These are phyloP conservation scores for Catocala nupta DNA, from an alignment of 2,888 invertebrate species.

Conservation along the genomic window DNA sequence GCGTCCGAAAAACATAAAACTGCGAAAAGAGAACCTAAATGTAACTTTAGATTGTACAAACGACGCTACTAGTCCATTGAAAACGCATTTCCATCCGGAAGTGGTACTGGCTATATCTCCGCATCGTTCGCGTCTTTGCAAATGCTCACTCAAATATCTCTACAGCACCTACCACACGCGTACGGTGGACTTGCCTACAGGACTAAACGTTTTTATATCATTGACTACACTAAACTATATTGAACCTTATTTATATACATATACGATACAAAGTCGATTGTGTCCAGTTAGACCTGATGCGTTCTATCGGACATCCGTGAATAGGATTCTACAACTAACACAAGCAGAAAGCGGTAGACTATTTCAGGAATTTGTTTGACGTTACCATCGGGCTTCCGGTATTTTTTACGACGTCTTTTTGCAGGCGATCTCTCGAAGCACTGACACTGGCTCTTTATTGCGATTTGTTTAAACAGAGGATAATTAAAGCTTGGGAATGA, in stretches of 20 bases:
- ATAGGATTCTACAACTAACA: slow-evolving; percentile 60
- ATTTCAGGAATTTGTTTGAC: slow-evolving; percentile 74
- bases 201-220: slow-evolving; percentile 43
- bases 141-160: slow-evolving; percentile 60
- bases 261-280: slow-evolving; percentile 22
- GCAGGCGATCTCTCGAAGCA: slow-evolving; percentile 60
- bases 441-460: slow-evolving; percentile 72
- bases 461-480: slow-evolving; percentile 84
- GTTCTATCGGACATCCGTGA: slow-evolving; percentile 40
- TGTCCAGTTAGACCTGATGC: slow-evolving; percentile 21
- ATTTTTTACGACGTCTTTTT: slow-evolving; percentile 68
- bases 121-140: slow-evolving; percentile 68
- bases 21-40: slow-evolving; percentile 43
- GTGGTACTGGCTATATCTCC: slow-evolving; percentile 67
- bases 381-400: slow-evolving; percentile 64
- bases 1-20: slow-evolving; percentile 41
- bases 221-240: slow-evolving; percentile 4
- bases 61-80: slow-evolving; percentile 58
- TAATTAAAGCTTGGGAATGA: slow-evolving; percentile 82
- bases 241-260: accelerated
- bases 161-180: slow-evolving; percentile 60
- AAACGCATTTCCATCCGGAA: slow-evolving; percentile 74
- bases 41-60: slow-evolving; percentile 53
- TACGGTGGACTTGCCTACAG: slow-evolving; percentile 39
- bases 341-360: slow-evolving; percentile 64